Evolutionary conservation across 2,113 vertebrate genomes (phyloP).

Genomic region (Athene cunicularia): DNA sequence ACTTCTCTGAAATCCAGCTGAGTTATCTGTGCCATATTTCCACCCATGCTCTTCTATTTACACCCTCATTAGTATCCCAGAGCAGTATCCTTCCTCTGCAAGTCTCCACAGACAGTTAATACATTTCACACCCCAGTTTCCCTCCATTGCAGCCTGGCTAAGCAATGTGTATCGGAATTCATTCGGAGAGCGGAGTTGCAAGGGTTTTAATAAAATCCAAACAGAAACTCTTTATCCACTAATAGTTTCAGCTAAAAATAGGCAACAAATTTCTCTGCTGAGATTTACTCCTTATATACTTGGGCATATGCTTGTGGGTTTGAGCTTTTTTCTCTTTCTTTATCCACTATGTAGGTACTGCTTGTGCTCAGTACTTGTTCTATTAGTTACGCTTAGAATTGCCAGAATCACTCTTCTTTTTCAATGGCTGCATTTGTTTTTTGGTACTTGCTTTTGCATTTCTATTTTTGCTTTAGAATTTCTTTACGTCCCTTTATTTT

Average conservation of each 20-base stretch:
- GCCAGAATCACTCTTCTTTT: not conserved
- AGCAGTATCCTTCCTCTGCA: not conserved
- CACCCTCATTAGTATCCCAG: not conserved
- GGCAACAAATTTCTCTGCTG: conserved; percentile 19
- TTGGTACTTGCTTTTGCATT: not conserved
- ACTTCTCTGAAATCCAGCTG: not conserved
- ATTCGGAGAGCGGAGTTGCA: not conserved
- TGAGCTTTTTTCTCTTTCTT: not conserved
- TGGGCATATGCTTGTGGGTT: not conserved
- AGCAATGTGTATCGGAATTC: not conserved
- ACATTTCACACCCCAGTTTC: not conserved
- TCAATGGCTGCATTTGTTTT: not conserved
- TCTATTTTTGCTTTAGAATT: not conserved
- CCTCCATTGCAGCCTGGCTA: not conserved
- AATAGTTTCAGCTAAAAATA: conserved; percentile 53
- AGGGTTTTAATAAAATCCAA: conserved; percentile 18
- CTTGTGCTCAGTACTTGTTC: not conserved
- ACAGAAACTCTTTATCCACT: conserved; percentile 39
- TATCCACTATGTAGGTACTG: not conserved
- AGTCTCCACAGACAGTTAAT: not conserved
- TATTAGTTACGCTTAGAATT: not conserved
- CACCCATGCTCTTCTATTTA: not conserved
- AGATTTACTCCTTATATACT: conserved; percentile 5
- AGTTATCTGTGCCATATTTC: not conserved
- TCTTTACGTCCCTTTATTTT: not conserved